Percentiles rank a stretch among this genome's conserved stretches.
These are phyloP conservation scores for Ardeotis arabs DNA, from an alignment of 2,113 vertebrate species.

Conservation along the genomic window DNA sequence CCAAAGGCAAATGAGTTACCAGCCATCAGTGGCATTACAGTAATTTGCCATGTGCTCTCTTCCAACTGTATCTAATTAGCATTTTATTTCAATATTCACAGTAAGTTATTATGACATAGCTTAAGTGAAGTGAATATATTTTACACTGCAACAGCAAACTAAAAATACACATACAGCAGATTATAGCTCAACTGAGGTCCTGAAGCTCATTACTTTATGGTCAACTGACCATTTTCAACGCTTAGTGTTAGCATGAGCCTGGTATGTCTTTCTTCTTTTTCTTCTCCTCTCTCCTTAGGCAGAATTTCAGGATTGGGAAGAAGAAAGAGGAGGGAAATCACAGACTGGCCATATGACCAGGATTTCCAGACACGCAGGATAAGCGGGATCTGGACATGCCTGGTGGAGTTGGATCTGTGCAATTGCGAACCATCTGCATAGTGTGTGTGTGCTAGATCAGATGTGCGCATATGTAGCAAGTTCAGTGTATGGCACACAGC, in stretches of 20 bases:
- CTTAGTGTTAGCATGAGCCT: not conserved
- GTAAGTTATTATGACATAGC: constrained; percentile 34
- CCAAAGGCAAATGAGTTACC: constrained; percentile 10
- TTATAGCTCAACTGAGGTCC: not conserved
- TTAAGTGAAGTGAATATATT: constrained; percentile 40
- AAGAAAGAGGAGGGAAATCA: not conserved
- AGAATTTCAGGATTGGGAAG: not conserved
- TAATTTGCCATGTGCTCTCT: constrained; percentile 40
- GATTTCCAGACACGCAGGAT: not conserved
- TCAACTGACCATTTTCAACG: not conserved
- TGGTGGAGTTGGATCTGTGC: not conserved
- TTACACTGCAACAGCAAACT: constrained; percentile 12
- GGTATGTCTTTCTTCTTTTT: not conserved
- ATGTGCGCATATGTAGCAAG: constrained; percentile 36
- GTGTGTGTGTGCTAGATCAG: not conserved
- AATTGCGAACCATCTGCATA: constrained; percentile 14
- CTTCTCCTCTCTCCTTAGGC: not conserved
- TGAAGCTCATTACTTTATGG: not conserved
- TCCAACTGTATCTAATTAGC: constrained; percentile 50
- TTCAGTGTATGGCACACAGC: constrained; percentile 19
- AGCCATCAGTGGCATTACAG: not conserved
- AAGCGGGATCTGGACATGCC: constrained; percentile 3
- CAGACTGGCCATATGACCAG: not conserved
- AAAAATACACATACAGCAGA: not conserved
- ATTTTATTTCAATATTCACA: constrained; percentile 58